phyloP scores from a whole-genome alignment of 2,888 invertebrate genomes.

The Neocrepidodera transversa region DNA sequence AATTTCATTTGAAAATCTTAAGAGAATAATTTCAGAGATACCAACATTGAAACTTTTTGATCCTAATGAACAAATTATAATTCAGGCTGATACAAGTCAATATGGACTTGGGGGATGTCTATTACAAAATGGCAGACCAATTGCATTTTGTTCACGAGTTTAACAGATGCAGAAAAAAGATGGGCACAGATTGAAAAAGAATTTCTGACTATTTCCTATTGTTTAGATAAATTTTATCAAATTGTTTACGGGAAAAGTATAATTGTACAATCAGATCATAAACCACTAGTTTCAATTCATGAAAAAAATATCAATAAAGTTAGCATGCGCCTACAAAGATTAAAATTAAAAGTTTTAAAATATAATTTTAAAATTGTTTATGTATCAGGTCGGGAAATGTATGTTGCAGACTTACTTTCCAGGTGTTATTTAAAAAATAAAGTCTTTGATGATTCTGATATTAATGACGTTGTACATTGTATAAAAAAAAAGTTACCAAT shows the following conservation, averaged over 20 bases:
- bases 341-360: constrained; percentile 38
- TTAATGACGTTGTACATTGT: constrained; percentile 1
- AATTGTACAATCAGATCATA: constrained; percentile 38
- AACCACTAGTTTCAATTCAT: constrained; percentile 45
- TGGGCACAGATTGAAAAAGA: constrained; percentile 50
- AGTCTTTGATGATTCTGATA: background rate
- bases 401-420: constrained; percentile 26
- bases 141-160: constrained; percentile 46
- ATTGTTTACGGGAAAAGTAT: constrained; percentile 49
- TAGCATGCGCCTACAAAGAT: constrained; percentile 29
- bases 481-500: background rate
- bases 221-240: constrained; percentile 48
- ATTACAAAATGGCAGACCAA: constrained; percentile 23
- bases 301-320: constrained; percentile 31
- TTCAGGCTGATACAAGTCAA: background rate
- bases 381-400: constrained; percentile 41
- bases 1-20: background rate
- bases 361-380: constrained; percentile 41
- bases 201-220: constrained; percentile 49
- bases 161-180: constrained; percentile 42
- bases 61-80: background rate
- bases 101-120: background rate
- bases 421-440: background rate
- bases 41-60: background rate
- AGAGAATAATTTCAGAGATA: background rate